phyloP scores from a whole-genome alignment of 23 tunicate species.

The Diplosoma virens region DNA sequence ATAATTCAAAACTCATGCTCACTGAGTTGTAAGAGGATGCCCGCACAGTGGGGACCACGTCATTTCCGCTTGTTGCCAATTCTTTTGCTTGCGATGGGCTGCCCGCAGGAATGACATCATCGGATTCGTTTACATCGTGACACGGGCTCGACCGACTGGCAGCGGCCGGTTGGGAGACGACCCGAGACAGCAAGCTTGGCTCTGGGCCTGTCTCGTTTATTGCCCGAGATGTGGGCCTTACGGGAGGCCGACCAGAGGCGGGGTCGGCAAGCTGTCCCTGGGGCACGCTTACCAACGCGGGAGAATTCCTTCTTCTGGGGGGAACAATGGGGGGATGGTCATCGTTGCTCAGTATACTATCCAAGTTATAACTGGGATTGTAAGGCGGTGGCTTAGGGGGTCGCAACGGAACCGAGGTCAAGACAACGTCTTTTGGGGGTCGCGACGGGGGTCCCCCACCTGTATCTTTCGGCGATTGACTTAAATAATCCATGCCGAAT shows the following conservation, averaged over 20 bases:
- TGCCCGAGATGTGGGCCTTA: slow-evolving; percentile 69
- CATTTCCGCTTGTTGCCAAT: no score
- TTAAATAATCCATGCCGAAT: slow-evolving; percentile 49
- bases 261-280: slow-evolving; percentile 54
- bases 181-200: slow-evolving; percentile 36
- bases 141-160: slow-evolving; percentile 28
- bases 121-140: slow-evolving; percentile 19
- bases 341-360: slow-evolving; percentile 12
- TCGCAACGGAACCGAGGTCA: slow-evolving; percentile 15
- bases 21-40: no score
- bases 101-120: slow-evolving; percentile 74
- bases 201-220: slow-evolving; percentile 34
- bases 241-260: slow-evolving; percentile 77
- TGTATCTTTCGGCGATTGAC: slow-evolving; percentile 14
- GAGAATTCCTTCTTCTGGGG: slow-evolving; percentile 85
- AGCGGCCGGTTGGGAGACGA: slow-evolving; percentile 46
- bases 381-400: slow-evolving; percentile 57
- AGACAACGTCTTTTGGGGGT: slow-evolving; percentile 54
- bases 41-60: no score
- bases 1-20: no score
- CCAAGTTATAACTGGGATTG: slow-evolving; percentile 1
- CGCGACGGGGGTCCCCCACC: slow-evolving; percentile 46
- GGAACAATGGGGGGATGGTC: slow-evolving; percentile 93
- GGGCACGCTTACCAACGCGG: slow-evolving; percentile 21
- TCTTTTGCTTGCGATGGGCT: slow-evolving; percentile 46